Evolutionary conservation across 2,888 invertebrate species (phyloP), one percentile per base, ranked within the genome.

Genomic region (Theretra japonica): DNA sequence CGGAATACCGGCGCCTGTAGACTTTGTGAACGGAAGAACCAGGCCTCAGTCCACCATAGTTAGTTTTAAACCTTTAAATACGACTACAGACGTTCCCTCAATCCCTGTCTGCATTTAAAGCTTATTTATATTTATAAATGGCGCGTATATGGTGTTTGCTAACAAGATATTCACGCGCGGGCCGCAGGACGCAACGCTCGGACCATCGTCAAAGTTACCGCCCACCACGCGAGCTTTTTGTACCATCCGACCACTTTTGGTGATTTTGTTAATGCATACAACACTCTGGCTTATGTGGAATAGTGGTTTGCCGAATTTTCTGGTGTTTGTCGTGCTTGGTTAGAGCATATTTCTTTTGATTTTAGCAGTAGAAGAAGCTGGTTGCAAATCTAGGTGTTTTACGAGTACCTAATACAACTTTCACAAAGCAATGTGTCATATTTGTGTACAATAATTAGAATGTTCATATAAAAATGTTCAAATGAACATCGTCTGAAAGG

Each of bases 121-220:
- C 87, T 88, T 88, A 90, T 90, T 90, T 91, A 90, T 92, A 92
- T 92, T 92, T 92, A 91, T 91, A 92, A 90, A 88, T 84, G 76
- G 86, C 85, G 84, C 90, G 87, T 92, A 91, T 92, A 91, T 92
- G 91, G 93, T 85, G 83, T 83, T 86, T 82, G 86, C 92, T 93
- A 93, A 93, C 93, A 93, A 93, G 93, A 92, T 91, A 90, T 92
- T 90, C 86, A 84, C 86, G 85, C 85, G 75, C 75, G 78, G 77
- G 76, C 76, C 76, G 83, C 85, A 23, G 62, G 62, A 65, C 48
- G 65, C 17, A 23, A 48, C 48, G 65, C 23, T 41, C 65, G 33
- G 15, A 28, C 30, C 17, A 21, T 41, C 41, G 48, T 89, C 90
- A 88, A 86, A 88, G 87, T 84, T 79, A 81, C 88, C 88, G 91